phyloP scores from a whole-genome alignment of 2,888 invertebrate genomes.

The Laspeyria flexula region DNA sequence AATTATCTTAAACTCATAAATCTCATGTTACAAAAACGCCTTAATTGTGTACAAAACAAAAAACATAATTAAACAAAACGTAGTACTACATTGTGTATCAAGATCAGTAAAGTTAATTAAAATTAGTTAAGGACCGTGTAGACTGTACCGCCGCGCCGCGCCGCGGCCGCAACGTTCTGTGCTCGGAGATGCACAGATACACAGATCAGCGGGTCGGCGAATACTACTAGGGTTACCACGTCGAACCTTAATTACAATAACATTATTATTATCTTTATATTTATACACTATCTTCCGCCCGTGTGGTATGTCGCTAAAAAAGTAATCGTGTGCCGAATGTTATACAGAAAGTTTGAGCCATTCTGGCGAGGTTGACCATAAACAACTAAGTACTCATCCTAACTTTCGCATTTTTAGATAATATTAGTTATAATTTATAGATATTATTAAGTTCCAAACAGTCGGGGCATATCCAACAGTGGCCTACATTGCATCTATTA shows the following conservation, averaged over 20 bases:
- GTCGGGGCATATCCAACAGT: no score
- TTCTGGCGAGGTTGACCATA: no score
- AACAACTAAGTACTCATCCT: no score
- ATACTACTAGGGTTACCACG: constrained; percentile 1
- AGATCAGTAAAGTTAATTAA: constrained; percentile 37
- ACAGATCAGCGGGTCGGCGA: not conserved
- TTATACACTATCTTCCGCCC: no score
- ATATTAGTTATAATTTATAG: no score
- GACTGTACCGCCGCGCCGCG: not conserved
- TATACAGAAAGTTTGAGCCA: no score
- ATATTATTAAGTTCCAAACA: no score
- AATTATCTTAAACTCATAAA: not conserved
- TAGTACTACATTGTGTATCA: constrained; percentile 8
- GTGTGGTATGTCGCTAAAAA: no score
- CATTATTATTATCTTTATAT: no score
- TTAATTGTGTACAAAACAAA: not conserved
- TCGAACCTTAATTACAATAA: not conserved
- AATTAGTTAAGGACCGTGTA: constrained; percentile 31
- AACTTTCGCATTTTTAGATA: no score
- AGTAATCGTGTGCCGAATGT: no score
- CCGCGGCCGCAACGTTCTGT: not conserved
- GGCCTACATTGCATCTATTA: no score
- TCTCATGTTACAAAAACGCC: not conserved
- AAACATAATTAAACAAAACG: constrained; percentile 1
- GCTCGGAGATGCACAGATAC: constrained; percentile 14